A percentile compares a stretch with the other conserved stretches of the same genome.
Conservation (phyloP, 2,888 invertebrate species). For the Myopa tessellatipennis region DNA sequence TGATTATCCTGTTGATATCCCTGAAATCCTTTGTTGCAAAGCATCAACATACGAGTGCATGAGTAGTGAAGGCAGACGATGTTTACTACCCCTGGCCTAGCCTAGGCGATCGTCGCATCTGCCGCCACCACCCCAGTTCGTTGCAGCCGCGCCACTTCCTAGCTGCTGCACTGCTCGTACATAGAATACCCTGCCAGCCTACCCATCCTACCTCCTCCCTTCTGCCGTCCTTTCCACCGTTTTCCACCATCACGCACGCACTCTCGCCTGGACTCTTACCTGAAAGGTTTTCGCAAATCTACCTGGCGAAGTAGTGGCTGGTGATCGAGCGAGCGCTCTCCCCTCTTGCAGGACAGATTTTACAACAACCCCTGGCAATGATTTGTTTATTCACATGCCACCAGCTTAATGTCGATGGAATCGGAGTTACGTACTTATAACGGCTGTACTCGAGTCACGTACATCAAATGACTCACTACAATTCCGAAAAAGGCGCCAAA, state of each 20-base stretch:
- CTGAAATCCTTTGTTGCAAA: constrained; percentile 20
- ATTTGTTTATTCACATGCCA: constrained; percentile 31
- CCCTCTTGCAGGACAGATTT: not conserved
- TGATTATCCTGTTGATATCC: not conserved
- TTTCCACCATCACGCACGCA: constrained; percentile 52
- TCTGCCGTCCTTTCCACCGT: not conserved
- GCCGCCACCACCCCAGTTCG: constrained; percentile 37
- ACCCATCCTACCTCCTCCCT: not conserved
- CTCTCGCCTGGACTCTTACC: constrained; percentile 49
- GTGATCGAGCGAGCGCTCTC: constrained; percentile 18
- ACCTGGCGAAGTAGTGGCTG: constrained; percentile 52
- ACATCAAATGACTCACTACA: not conserved
- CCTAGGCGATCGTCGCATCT: constrained; percentile 30
- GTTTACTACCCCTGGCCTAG: not conserved
- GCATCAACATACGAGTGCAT: not conserved
- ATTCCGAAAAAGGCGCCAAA: constrained; percentile 26
- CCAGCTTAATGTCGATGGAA: constrained; percentile 3
- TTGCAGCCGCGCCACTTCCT: constrained; percentile 27
- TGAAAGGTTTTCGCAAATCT: constrained; percentile 60
- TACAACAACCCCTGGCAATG: constrained; percentile 12
- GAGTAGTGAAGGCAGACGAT: not conserved
- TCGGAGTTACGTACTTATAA: not conserved
- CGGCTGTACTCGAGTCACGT: not conserved
- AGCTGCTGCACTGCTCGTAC: constrained; percentile 27
- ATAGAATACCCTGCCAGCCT: not conserved